phyloP scores from a whole-genome alignment of 1,140 invertebrate species.

The Andricus grossulariae region DNA sequence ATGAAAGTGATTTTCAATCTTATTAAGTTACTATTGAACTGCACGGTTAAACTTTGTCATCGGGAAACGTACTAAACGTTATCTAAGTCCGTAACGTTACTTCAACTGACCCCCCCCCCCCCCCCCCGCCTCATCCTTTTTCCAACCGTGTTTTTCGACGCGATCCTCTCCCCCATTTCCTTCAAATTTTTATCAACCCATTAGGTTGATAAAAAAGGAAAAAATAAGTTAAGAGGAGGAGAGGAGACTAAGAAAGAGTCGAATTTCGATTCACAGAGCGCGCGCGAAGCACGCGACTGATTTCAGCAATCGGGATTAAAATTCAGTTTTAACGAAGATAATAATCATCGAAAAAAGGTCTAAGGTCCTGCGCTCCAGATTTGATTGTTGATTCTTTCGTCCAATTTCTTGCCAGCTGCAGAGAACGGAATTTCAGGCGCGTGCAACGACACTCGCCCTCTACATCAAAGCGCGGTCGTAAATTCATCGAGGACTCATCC shows the following conservation, averaged over 20 bases:
- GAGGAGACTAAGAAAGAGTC: background rate
- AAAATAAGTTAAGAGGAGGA: background rate
- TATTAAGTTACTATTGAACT: no score
- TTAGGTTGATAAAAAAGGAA: background rate
- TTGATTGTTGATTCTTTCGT: constrained; percentile 2
- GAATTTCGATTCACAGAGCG: constrained; percentile 5
- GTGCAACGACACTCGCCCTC: constrained; percentile 11
- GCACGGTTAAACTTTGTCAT: no score
- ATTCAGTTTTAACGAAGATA: background rate
- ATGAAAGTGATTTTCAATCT: no score
- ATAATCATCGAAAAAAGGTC: background rate
- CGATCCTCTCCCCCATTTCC: no score
- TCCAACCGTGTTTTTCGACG: no score
- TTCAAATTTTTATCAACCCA: background rate
- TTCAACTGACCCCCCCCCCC: no score
- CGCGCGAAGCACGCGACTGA: background rate
- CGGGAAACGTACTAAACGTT: no score
- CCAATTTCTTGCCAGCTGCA: background rate
- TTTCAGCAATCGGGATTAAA: background rate
- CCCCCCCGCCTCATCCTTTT: no score
- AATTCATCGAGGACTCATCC: constrained; percentile 17
- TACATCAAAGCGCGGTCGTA: constrained; percentile 18
- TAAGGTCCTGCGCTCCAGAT: background rate
- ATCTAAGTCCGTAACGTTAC: no score
- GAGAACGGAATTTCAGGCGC: constrained; percentile 1